phyloP scores from a whole-genome alignment of 2,797 vertebrate species.

The Myiotriccus ornatus region DNA sequence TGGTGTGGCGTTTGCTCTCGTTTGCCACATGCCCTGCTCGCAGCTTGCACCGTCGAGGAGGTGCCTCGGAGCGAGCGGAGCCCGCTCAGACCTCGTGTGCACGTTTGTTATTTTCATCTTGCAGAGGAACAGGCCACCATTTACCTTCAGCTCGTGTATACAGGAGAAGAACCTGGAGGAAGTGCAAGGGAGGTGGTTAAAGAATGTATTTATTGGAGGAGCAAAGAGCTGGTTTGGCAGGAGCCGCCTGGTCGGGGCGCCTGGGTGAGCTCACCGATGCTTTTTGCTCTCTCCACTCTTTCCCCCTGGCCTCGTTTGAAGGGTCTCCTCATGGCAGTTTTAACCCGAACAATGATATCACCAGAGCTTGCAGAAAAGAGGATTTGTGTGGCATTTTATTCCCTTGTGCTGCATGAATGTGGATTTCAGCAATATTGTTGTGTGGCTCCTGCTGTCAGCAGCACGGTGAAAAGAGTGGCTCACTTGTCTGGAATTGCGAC shows the following conservation, averaged over 20 bases:
- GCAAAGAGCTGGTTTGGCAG: not conserved
- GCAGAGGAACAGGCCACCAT: rapidly evolving
- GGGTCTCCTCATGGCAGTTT: constrained; percentile 33
- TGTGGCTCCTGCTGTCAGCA: constrained; percentile 50
- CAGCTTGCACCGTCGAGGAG: rapidly evolving
- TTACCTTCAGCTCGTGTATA: not conserved
- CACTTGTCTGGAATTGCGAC: constrained; percentile 12
- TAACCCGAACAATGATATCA: constrained; percentile 52
- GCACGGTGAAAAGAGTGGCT: constrained; percentile 15
- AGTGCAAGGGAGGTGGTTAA: not conserved
- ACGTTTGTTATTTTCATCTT: not conserved
- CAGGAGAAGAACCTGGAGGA: not conserved
- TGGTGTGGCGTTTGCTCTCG: not conserved
- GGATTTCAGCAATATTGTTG: constrained; percentile 37
- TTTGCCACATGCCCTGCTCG: rapidly evolving
- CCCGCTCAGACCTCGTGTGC: not conserved
- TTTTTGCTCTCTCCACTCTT: constrained; percentile 41
- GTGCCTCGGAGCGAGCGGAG: not conserved
- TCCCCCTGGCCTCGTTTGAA: not conserved
- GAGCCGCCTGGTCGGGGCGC: not conserved
- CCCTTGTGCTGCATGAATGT: constrained; percentile 57
- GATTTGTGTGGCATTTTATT: constrained; percentile 62
- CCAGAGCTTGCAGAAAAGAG: constrained; percentile 63
- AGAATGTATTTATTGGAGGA: not conserved
- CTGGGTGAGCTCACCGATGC: not conserved